phyloP scores from a whole-genome alignment of 23 tunicate species.

The Styela plicata region DNA sequence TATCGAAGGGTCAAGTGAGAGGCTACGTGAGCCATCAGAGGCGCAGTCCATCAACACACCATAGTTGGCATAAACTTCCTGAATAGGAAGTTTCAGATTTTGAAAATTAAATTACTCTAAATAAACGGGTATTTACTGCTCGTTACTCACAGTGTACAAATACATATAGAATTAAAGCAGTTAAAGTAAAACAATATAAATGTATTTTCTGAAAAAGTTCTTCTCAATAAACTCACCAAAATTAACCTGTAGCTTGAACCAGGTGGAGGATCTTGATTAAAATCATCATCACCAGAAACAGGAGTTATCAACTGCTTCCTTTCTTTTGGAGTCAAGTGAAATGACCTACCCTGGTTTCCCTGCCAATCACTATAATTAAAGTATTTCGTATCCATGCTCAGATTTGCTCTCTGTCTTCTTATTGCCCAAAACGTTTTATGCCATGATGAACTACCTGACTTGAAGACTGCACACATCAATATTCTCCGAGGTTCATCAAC shows the following conservation, averaged over 20 bases:
- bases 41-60: too few species aligned
- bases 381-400: neutral
- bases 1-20: too few species aligned
- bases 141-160: too few species aligned
- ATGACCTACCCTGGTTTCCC: neutral
- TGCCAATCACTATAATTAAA: neutral
- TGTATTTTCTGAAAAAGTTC: too few species aligned
- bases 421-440: constrained; percentile 6
- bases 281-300: constrained; percentile 10
- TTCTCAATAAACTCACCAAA: constrained; percentile 1
- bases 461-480: neutral
- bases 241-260: neutral
- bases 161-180: too few species aligned
- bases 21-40: too few species aligned
- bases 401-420: neutral
- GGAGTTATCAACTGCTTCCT: neutral
- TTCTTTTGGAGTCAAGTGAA: neutral
- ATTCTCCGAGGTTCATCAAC: neutral
- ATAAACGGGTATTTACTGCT: too few species aligned
- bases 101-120: too few species aligned
- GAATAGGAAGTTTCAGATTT: too few species aligned
- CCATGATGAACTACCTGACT: constrained; percentile 10
- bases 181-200: too few species aligned
- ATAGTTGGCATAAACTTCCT: too few species aligned
- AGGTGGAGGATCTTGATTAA: neutral